These are phyloP conservation scores for Osmerus mordax DNA, from an alignment of 2,113 vertebrate genomes.

Conservation along the genomic window DNA sequence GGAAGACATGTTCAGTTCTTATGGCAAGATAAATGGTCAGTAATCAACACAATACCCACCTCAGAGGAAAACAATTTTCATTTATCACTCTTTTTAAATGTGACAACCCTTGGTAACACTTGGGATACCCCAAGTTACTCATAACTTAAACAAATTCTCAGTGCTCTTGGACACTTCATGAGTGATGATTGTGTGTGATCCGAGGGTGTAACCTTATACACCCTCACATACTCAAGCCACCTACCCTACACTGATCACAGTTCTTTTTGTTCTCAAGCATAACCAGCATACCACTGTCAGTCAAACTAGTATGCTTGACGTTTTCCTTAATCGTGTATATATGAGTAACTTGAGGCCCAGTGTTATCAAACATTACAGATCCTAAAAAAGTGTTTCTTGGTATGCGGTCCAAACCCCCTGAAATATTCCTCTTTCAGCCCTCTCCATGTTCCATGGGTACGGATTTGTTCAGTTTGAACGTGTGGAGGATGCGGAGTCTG, in stretches of 20 bases:
- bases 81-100: background rate
- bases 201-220: no score
- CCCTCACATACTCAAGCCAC: no score
- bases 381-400: conserved; percentile 27
- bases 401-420: conserved; percentile 33
- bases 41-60: conserved; percentile 54
- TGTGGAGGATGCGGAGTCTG: conserved; percentile 84
- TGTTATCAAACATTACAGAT: conserved; percentile 24
- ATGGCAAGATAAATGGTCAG: conserved; percentile 84
- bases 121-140: no score
- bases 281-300: no score
- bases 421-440: conserved; percentile 81
- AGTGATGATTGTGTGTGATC: background rate
- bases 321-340: no score
- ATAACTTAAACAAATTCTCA: no score
- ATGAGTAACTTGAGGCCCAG: background rate
- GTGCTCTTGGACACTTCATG: background rate
- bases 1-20: conserved; percentile 81
- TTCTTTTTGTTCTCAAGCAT: no score
- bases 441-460: conserved; percentile 84
- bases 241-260: no score
- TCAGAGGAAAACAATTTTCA: conserved; percentile 18
- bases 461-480: conserved; percentile 89
- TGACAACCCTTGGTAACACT: no score
- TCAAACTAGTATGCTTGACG: no score